Base-by-base conservation (phyloP, 2,797 vertebrate genomes). In the Xenops minutus region DNA sequence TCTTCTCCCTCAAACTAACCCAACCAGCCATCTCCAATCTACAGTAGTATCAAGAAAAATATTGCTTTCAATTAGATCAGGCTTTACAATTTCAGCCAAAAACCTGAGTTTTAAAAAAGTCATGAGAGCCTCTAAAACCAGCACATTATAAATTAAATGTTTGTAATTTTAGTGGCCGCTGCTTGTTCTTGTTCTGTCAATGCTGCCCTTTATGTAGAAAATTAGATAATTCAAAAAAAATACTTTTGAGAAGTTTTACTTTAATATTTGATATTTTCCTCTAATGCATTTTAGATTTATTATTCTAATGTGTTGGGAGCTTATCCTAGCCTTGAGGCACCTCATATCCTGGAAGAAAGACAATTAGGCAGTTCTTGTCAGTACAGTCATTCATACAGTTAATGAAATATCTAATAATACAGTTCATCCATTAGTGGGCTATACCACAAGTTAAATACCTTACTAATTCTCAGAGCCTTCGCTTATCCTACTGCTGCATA, bases 331-430 rank as follows among this genome's bases (percentile, higher is more conserved):
- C n/a, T 85, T 36, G 24, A 81, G 44, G 62, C 6, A 58, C 4
- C 23, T 73, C 74, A 21, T 46, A 87, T 78, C 22, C 73, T 75
- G 37, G 68, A 92, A 92, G 22, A 80, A 68, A 79, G 34, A 46
- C 52, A 83, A 62, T 62, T 48, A 51, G 43, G 26, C 44, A 78
- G 20, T 68, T 92, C 67, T 75, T 78, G 22, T 62, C 58, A 48
- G 46, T 43, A 21, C 0, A 75, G 46, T 44, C 21, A 72, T 44
- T 84, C 68, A 72, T 44, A 81, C 68, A 68, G n/a, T 46, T 89
- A 93, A 94, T 83, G 44, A 95, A 95, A 51, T 64, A 95, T 2
- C 85, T 75, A 80, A 73, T 89, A 69, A 69, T 11, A 72, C 20
- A 48, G 29, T n/a, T 74, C 20, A 64, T 36, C 62, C 79, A 90